Evolutionary conservation across 2,113 vertebrate species (phyloP), one percentile per base, ranked within the genome.

Genomic region (Burhinus oedicnemus): DNA sequence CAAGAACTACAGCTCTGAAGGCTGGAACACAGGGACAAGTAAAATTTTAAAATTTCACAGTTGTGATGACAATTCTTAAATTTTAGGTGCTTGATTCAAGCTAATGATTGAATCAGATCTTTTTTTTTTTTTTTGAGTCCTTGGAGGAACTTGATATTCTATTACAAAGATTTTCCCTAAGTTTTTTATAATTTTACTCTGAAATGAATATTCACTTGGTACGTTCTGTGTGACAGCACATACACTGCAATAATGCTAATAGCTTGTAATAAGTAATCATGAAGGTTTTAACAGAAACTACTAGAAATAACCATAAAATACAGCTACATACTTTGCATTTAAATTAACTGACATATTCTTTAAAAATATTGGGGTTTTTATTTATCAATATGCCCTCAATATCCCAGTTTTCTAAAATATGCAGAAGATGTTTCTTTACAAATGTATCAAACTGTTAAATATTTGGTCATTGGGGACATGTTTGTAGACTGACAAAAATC

Each of bases 281-380:
- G 70, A 94, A 74, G 14, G 1, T 80, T 95, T 94, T 76, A 83
- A 93, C 8, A 2, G 3, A 8, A 27, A 19, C 40, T 86, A 66
- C 58, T 81, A 58, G n/a, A 92, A 95, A 77, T 29, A 83, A 62
- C 12, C 22, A 69, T 72, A 90, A 93, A 93, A 30, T 27, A 79
- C 6, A 84, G 9, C 5, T 44, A 61, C 15, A 42, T 45, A 83
- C 2, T 79, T 93, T 69, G 38, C 16, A 72, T 86, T 85, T 57
- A 79, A 87, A 84, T 69, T 77, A 80, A 82, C 7, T 40, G 20
- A 29, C 3, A 36, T 61, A 74, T 90, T 77, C 18, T 54, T 90
- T 69, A 25, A 89, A 95, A 89, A 15, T n/a, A 36, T 2, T 32
- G 10, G 1, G 1, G 0, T 1, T 47, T 57, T 12, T 54, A 49